Base-by-base conservation (phyloP, 2,797 vertebrate genomes). In the Gobionotothen gibberifrons region DNA sequence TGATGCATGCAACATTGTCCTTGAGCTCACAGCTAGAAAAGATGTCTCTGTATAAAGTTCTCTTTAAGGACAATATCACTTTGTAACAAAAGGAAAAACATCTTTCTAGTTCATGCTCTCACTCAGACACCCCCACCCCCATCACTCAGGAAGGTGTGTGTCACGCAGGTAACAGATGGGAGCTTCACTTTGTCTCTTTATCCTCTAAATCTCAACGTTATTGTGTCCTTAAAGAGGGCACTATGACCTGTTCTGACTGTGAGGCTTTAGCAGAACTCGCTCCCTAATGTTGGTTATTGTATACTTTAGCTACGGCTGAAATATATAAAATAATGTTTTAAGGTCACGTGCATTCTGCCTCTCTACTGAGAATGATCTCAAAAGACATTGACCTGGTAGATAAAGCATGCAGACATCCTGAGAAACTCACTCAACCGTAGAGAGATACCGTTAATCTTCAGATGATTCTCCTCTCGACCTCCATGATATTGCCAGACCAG, bases 51-150 rank as follows among this genome's bases (percentile, higher is more conserved):
- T 46, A 47, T 65, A 39, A 82, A 84, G 59, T 66, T 46, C 82
- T 78, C 67, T 73, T 88, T 87, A 62, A 43, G 73, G 69, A 54
- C 58, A 58, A 85, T 86, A 84, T 72, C 63, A 64, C 73, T 60
- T 19, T 17, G 47, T 62, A 72, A 74, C 78, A 82, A 82, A 76
- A 78, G 66, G 66, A 74, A 7, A 36, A 79, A 71, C 72, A 87
- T 88, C 83, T 79, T 79, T 89, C 79, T 79, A 29, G 67, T 74
- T 88, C 60, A 68, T 58, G 59, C 78, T 82, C 39, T 63, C 85
- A 58, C 42, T 69, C 56, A 9, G 72, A 80, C 32, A 19, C 77
- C 64, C 85, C 78, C 61, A 26, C 26, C 78, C 56, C 69, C 64
- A 36, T 8, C 73, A 14, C 67, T 76, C 56, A 26, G 60, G 51